Base-by-base conservation (phyloP, 2,113 vertebrate genomes). In the Stictonetta naevosa region DNA sequence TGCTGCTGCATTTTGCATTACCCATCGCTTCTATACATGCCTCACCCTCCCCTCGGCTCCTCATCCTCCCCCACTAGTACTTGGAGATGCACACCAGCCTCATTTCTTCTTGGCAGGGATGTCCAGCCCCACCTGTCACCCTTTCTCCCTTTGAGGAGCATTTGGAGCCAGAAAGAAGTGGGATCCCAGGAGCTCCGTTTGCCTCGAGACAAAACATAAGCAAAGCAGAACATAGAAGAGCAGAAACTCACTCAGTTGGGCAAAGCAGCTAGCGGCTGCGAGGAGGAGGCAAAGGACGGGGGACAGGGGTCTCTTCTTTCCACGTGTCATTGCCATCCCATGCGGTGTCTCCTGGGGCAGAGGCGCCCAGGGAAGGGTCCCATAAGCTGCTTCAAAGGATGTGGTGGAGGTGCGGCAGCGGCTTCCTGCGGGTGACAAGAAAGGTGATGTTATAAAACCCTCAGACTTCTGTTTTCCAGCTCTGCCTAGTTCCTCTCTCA, bases 241-340 rank as follows among this genome's bases (percentile, higher is more conserved):
- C 8, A 85, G 83, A 83, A 56, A 97, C 98, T 98, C 96, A 98
- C 98, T 90, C 78, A 97, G 73, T 83, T 42, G 76, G 9, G 97
- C 96, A 34, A 98, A 88, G 87, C 97, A 98, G 94, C 95, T 86
- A 34, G 96, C 86, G 0, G 84, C 69, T 3, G 83, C 95, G 2
- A 98, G 74, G 87, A 98, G 16, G 60, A 98, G 92, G 91, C 93
- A 98, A n/a, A 79, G 36, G 20, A 98, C 58, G 15, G 87, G 44
- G 79, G 74, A 90, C 81, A 90, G 36, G 11, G 84, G 95, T 83
- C 66, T 96, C 83, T 78, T 83, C 89, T 89, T 94, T 96, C 74
- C 94, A 73, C 3, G 64, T 67, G 71, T 90, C 84, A 77, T 92
- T 96, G 95, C 94, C 91, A 86, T 97, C 92, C 97, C 97, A 93